phyloP scores from a whole-genome alignment of 2,888 invertebrate genomes.

The Halictus quadricinctus region DNA sequence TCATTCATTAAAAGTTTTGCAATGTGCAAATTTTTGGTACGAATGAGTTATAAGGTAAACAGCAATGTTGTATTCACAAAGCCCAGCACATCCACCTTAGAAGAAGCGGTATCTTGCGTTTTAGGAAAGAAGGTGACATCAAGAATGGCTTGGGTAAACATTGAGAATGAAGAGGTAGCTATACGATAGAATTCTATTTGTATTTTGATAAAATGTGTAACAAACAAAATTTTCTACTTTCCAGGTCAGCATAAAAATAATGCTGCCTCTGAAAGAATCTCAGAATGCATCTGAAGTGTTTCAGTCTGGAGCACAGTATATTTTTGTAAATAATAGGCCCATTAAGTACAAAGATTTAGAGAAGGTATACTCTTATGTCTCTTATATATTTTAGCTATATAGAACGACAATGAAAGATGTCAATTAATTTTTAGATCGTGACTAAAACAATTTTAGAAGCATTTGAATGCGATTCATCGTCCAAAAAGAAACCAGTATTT shows the following conservation, averaged over 20 bases:
- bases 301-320: slow-evolving; percentile 71
- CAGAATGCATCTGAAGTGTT: slow-evolving; percentile 65
- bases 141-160: slow-evolving; percentile 74
- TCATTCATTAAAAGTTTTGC: slow-evolving; percentile 83
- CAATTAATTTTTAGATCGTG: slow-evolving; percentile 78
- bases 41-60: slow-evolving; percentile 83
- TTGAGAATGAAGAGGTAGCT: slow-evolving; percentile 67
- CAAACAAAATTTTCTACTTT: slow-evolving; percentile 2
- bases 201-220: neutral
- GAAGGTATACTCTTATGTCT: slow-evolving; percentile 81
- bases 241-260: slow-evolving; percentile 68
- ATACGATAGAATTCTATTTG: neutral
- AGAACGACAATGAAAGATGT: neutral
- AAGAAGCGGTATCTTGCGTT: slow-evolving; percentile 78
- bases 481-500: slow-evolving; percentile 82
- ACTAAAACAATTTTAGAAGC: slow-evolving; percentile 79
- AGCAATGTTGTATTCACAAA: slow-evolving; percentile 83
- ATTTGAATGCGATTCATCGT: slow-evolving; percentile 77
- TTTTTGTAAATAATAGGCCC: slow-evolving; percentile 84
- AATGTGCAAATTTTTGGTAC: slow-evolving; percentile 83
- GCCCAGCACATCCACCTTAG: slow-evolving; percentile 76
- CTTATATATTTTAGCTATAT: neutral
- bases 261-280: slow-evolving; percentile 78
- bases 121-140: slow-evolving; percentile 73
- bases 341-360: slow-evolving; percentile 84